Conservation (phyloP, 2,797 vertebrate species). For the Chiroxiphia lanceolata region DNA sequence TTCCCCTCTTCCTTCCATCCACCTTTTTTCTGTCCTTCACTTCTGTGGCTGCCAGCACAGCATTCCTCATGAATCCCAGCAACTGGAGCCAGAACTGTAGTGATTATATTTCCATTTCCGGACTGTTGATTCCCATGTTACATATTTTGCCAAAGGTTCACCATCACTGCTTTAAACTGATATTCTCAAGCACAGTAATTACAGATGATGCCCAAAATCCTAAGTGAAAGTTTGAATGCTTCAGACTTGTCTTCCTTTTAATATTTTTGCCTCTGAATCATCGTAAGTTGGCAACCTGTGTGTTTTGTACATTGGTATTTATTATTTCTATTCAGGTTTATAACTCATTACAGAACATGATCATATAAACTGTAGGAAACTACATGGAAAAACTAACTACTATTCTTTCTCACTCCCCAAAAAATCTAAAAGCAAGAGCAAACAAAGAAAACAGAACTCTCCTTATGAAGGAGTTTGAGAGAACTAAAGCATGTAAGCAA, state of each 20-base stretch:
- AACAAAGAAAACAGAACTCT: neutral
- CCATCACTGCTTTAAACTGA: neutral
- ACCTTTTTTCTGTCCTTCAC: neutral
- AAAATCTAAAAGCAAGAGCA: neutral
- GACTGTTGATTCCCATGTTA: neutral
- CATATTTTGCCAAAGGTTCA: neutral
- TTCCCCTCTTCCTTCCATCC: neutral
- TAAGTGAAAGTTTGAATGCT: neutral
- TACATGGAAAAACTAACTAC: neutral
- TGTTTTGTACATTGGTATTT: neutral
- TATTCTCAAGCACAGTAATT: neutral
- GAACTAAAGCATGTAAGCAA: neutral
- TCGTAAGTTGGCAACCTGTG: fast-evolving
- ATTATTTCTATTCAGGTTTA: neutral
- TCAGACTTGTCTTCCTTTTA: neutral
- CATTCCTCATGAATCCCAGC: neutral
- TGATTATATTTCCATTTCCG: neutral
- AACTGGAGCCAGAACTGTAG: neutral
- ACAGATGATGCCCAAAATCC: neutral
- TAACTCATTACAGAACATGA: neutral
- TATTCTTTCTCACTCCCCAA: neutral
- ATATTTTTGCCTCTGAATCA: neutral
- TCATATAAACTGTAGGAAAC: neutral
- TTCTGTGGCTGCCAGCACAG: neutral
- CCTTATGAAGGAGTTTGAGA: neutral